A percentile compares a stretch with the other conserved stretches of the same genome.
These are phyloP conservation scores for Campopleginae sp. DNA, from an alignment of 2,888 invertebrate genomes.

Conservation along the genomic window DNA sequence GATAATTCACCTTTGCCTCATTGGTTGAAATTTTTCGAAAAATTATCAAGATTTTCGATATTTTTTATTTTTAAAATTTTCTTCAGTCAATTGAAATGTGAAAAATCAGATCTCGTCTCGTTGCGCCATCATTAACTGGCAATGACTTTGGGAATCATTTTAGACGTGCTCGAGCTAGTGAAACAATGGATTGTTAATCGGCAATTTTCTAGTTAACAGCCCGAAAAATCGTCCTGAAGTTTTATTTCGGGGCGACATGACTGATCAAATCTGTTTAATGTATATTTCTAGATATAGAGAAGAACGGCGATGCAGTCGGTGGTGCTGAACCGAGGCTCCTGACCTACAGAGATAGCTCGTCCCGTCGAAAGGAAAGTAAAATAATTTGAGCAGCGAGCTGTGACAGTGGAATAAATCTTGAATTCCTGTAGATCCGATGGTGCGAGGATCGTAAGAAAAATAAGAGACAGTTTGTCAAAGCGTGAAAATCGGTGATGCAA, in stretches of 20 bases:
- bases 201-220: background rate
- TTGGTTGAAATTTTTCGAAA: background rate
- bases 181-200: background rate
- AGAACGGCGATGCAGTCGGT: slow-evolving; percentile 43
- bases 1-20: background rate
- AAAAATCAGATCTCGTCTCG: background rate
- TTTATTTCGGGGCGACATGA: background rate
- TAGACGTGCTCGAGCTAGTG: background rate
- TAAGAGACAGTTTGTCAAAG: slow-evolving; percentile 26
- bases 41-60: background rate
- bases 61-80: background rate
- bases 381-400: slow-evolving; percentile 12
- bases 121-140: background rate
- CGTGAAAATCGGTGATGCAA: slow-evolving; percentile 32
- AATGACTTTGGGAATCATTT: background rate
- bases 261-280: slow-evolving; percentile 29
- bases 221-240: background rate
- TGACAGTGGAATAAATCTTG: slow-evolving; percentile 22
- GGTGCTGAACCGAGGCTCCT: slow-evolving; percentile 30
- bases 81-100: background rate
- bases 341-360: slow-evolving; percentile 34
- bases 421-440: background rate
- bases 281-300: slow-evolving; percentile 41
- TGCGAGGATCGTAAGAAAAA: slow-evolving; percentile 9
- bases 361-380: background rate